Percentiles rank a stretch among this genome's conserved stretches.
phyloP scores from a whole-genome alignment of 1,140 invertebrate species.

The Aphaenogaster floridana region DNA sequence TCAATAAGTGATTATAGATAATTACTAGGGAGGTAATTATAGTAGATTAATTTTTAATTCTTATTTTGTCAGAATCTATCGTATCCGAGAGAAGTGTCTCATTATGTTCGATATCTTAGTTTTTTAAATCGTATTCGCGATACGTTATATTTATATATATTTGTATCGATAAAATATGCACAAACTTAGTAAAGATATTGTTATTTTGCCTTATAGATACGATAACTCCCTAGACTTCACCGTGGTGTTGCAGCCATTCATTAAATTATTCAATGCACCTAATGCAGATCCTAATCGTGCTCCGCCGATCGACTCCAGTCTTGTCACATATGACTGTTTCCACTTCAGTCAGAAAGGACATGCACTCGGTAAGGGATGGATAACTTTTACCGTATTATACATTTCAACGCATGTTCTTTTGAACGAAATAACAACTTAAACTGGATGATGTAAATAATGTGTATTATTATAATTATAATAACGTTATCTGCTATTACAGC shows the following conservation, averaged over 20 bases:
- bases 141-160: not conserved
- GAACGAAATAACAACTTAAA: not conserved
- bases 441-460: slow-evolving; percentile 13
- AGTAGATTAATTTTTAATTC: not conserved
- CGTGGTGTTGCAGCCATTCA: slow-evolving; percentile 90
- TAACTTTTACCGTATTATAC: not conserved
- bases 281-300: slow-evolving; percentile 78
- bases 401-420: not conserved
- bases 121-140: not conserved
- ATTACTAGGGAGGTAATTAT: no score
- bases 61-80: not conserved
- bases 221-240: slow-evolving; percentile 88
- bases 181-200: not conserved
- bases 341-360: slow-evolving; percentile 89
- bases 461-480: not conserved
- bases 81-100: not conserved
- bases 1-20: no score
- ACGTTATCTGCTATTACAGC: not conserved
- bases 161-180: not conserved
- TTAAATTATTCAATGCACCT: slow-evolving; percentile 88
- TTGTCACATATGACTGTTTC: slow-evolving; percentile 90
- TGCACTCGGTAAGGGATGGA: slow-evolving; percentile 84
- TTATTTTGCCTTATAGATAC: slow-evolving; percentile 74
- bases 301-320: slow-evolving; percentile 84
- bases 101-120: not conserved